Evolutionary conservation across 2,888 invertebrate genomes (phyloP).

Genomic region (Boloria selene): DNA sequence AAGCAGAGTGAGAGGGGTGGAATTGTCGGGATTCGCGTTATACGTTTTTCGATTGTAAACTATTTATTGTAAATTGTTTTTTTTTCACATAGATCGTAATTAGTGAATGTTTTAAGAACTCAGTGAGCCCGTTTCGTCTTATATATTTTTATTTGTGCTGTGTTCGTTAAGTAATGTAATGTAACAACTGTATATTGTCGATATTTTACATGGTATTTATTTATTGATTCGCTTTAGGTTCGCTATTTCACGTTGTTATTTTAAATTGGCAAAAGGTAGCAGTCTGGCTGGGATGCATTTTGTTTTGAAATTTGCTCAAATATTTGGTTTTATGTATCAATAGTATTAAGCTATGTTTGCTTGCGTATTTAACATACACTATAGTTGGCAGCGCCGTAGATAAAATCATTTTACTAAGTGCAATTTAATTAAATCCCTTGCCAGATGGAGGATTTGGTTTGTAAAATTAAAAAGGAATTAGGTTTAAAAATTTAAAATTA

Average conservation of each 20-base stretch:
- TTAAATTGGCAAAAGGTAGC: constrained; percentile 59
- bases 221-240: constrained; percentile 78
- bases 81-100: constrained; percentile 73
- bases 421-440: constrained; percentile 57
- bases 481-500: constrained; percentile 63
- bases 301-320: constrained; percentile 74
- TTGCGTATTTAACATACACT: constrained; percentile 21
- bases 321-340: constrained; percentile 47
- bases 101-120: constrained; percentile 73
- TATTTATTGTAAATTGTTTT: constrained; percentile 76
- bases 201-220: constrained; percentile 78
- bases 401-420: constrained; percentile 42
- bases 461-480: constrained; percentile 60
- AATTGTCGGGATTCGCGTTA: constrained; percentile 74
- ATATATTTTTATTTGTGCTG: constrained; percentile 75
- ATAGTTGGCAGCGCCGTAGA: constrained; percentile 18
- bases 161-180: constrained; percentile 81
- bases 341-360: constrained; percentile 17
- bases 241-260: constrained; percentile 52
- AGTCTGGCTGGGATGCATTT: constrained; percentile 76
- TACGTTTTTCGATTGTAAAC: constrained; percentile 77
- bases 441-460: constrained; percentile 71
- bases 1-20: constrained; percentile 58
- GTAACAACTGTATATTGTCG: constrained; percentile 81
- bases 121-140: constrained; percentile 71